Evolutionary conservation across 2,888 invertebrate species (phyloP), one percentile per base, ranked within the genome.

Genomic region (Drosophila leonis): DNA sequence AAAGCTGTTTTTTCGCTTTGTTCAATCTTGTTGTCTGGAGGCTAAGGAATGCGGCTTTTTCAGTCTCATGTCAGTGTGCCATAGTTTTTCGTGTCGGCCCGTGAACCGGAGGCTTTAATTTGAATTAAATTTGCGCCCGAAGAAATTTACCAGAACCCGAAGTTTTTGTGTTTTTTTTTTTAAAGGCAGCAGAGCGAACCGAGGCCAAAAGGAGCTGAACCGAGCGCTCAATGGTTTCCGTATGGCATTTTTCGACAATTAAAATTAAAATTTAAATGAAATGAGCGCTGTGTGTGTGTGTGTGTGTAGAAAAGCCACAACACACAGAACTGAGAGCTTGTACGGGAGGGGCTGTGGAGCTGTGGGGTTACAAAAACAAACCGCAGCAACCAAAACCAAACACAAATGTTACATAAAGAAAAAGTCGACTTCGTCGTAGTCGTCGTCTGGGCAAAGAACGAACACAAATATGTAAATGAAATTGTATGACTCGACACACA

Each of bases 241-340:
- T 75, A 82, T 84, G 76, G 78, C 83, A 90, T 88, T 90, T 89
- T 86, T 90, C 83, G 85, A 85, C 90, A 88, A 88, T 86, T 88
- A 86, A 90, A 88, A 90, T 86, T 87, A 80, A 86, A 90, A 90
- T 85, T 84, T 78, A 71, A 84, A 75, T 84, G 78, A 82, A 89
- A 85, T 82, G 88, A 75, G 76, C 64, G 78, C 66, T 41, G 12
- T 24, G 39, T 60, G 15, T 51, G 54, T 15, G 63, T 66, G 55
- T 54, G 56, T 41, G 82, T 80, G 78, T 71, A 67, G 75, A 72
- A 75, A 75, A 80, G 75, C 90, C 88, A 84, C 88, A 90, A 82
- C 88, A 90, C 67, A 82, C 64, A 44, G 42, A 46, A 37, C 48
- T 29, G 29, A 55, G 44, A 46, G 48, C 54, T 20, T 9, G 20